Percentiles rank a stretch among this genome's conserved stretches.
Conservation (phyloP, 23 tunicate genomes). For the Trididemnum clinides region DNA sequence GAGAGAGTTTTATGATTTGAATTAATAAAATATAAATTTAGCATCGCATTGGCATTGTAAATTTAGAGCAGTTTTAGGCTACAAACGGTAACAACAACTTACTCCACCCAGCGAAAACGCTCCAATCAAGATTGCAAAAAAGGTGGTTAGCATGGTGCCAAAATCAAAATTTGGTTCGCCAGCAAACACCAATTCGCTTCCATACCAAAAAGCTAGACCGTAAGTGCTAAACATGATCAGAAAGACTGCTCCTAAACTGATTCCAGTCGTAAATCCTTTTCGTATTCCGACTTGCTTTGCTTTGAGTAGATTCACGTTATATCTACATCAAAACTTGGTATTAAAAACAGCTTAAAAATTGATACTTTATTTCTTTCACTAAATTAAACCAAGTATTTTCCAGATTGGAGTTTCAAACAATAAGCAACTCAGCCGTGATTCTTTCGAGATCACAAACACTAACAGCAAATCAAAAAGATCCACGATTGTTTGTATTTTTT, state of each 20-base stretch:
- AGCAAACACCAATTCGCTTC: constrained; percentile 68
- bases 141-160: constrained; percentile 85
- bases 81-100: too few species aligned
- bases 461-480: too few species aligned
- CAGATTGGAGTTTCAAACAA: too few species aligned
- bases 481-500: too few species aligned
- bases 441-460: too few species aligned
- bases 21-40: background rate
- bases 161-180: constrained; percentile 46
- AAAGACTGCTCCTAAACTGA: constrained; percentile 72
- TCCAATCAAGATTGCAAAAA: constrained; percentile 91
- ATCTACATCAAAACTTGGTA: too few species aligned
- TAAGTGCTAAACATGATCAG: constrained; percentile 87
- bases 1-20: too few species aligned
- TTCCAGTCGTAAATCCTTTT: constrained; percentile 73
- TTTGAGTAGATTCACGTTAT: constrained; percentile 54
- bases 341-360: too few species aligned
- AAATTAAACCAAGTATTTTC: too few species aligned
- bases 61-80: too few species aligned
- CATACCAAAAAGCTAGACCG: constrained; percentile 98
- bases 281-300: constrained; percentile 82
- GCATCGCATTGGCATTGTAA: background rate
- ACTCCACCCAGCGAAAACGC: constrained; percentile 92
- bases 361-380: too few species aligned
- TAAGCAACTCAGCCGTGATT: too few species aligned